Evolutionary conservation across 2,797 vertebrate species (phyloP), one percentile per base, ranked within the genome.

Genomic region (Spinus pinus): DNA sequence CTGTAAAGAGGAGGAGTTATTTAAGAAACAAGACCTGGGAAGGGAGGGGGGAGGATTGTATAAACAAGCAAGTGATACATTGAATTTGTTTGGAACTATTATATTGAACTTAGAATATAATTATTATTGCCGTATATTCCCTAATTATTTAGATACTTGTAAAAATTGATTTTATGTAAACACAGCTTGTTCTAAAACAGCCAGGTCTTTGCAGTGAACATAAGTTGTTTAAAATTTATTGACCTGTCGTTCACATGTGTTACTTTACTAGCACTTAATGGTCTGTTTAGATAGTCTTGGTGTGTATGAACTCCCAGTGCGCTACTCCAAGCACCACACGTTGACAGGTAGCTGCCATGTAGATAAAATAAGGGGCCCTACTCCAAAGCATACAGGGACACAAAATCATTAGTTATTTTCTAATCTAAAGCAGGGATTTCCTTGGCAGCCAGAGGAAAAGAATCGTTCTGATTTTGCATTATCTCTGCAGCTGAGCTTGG

Each of bases 141-240:
- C 95, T 97, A 97, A 98, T 98, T 98, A 98, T 98, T 98, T 97
- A 96, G 97, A 94, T 67, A 64, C 97, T 97, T 97, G 97, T 98
- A 98, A 98, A 96, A 98, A 98, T 98, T 97, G 98, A 98, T 98
- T 98, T 98, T 97, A 97, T 97, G 97, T 98, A 98, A 98, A 98
- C 97, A 96, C 75, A 95, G 77, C 90, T 90, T 78, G 62, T 92
- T 96, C 90, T 72, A 86, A 96, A 96, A 54, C 94, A 96, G 97
- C 89, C 93, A 84, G 92, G 92, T 95, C 96, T 96, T 97, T 94
- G 87, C 95, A 93, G 97, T 66, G 91, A 96, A 82, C 94, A 56
- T 97, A 96, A 96, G 97, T 97, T 97, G 95, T 93, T 89, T 83
- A 97, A 97, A 97, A 98, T 98, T 98, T 98, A 98, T 98, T 97